Evolutionary conservation across 2,113 vertebrate species (phyloP).

Genomic region (Nyctibius bracteatus): DNA sequence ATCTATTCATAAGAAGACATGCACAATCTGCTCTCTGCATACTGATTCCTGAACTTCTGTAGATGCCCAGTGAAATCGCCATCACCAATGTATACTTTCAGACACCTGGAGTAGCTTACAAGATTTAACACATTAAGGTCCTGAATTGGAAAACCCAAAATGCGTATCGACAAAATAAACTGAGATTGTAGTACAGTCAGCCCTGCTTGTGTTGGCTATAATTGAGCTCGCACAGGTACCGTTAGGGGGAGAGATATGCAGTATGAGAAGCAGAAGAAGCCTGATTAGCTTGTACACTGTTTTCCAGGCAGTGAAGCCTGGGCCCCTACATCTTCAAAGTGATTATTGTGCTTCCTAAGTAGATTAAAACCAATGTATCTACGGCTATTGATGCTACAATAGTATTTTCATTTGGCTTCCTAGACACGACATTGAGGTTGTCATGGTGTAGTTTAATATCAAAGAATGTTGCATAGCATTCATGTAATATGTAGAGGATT

Average conservation of each 20-base stretch:
- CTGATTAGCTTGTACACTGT: background rate
- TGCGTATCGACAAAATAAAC: background rate
- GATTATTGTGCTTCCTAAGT: background rate
- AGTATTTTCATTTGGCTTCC: background rate
- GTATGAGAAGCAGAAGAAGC: background rate
- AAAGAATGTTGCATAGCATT: background rate
- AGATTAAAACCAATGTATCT: background rate
- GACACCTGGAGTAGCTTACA: background rate
- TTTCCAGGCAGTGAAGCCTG: background rate
- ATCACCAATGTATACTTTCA: rapidly evolving
- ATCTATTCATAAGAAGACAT: background rate
- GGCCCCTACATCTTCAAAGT: background rate
- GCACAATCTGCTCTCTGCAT: background rate
- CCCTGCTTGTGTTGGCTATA: background rate
- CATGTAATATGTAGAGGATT: background rate
- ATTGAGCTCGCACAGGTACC: background rate
- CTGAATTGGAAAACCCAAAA: background rate
- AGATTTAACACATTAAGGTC: background rate
- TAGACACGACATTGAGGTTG: background rate
- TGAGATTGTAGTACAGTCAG: background rate
- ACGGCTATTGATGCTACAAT: background rate
- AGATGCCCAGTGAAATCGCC: background rate
- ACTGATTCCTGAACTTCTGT: background rate
- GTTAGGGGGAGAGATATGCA: background rate
- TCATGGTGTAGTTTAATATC: background rate